phyloP scores from a whole-genome alignment of 2,888 invertebrate species.

The Orchesella flavescens region DNA sequence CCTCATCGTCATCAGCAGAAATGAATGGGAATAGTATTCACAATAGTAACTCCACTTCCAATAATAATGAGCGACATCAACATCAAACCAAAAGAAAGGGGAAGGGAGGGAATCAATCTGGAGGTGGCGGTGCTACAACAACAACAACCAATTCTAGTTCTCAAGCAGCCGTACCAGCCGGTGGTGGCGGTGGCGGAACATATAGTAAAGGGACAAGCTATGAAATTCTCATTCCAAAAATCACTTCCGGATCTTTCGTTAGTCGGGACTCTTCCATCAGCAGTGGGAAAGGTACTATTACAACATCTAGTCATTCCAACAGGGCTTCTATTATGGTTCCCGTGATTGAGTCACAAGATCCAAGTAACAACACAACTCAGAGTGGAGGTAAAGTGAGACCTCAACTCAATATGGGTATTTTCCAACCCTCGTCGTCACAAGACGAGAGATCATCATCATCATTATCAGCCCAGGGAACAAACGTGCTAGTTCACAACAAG shows the following conservation, averaged over 20 bases:
- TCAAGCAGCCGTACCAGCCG: not conserved
- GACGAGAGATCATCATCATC: not conserved
- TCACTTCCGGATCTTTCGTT: conserved; percentile 37
- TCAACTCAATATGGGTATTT: conserved; percentile 50
- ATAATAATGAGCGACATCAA: conserved; percentile 3
- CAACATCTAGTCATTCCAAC: conserved; percentile 58
- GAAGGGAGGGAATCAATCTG: conserved; percentile 17
- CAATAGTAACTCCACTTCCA: conserved; percentile 2
- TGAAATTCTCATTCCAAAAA: conserved; percentile 63
- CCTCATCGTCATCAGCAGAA: not conserved
- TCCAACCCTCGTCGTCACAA: conserved; percentile 19
- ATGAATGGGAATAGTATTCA: conserved; percentile 43
- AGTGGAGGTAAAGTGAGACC: conserved; percentile 27
- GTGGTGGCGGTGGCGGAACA: conserved; percentile 48
- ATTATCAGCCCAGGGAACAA: conserved; percentile 1
- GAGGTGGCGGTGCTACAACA: conserved; percentile 2
- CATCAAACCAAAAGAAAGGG: conserved; percentile 25
- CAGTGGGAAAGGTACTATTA: conserved; percentile 57
- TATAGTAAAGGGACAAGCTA: conserved; percentile 67
- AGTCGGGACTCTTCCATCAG: conserved; percentile 45
- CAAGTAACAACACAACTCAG: conserved; percentile 1
- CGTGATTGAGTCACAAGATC: conserved; percentile 42
- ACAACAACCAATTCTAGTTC: no score
- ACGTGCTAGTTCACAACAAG: not conserved
- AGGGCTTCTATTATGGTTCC: conserved; percentile 57